Evolutionary conservation across 2,113 vertebrate species (phyloP).

Genomic region (Camelus dromedarius): DNA sequence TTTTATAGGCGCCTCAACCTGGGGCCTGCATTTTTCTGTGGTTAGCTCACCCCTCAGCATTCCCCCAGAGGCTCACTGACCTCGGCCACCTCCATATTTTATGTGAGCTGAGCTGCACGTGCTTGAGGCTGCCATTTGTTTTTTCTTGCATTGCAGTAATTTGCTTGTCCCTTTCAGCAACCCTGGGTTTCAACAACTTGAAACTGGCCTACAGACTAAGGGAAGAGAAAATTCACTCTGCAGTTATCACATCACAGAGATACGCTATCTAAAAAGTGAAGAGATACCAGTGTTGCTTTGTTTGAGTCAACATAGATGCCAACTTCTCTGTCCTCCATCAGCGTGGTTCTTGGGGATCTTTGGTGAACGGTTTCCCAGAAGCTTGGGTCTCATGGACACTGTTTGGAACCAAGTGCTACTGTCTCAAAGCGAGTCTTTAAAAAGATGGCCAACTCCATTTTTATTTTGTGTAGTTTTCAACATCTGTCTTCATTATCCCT

Average conservation of each 20-base stretch:
- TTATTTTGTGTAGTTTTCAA: neutral
- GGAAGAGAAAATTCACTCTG: neutral
- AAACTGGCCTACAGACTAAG: neutral
- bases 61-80: slow-evolving; percentile 81
- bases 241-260: neutral
- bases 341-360: neutral
- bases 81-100: slow-evolving; percentile 81
- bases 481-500: slow-evolving; percentile 39
- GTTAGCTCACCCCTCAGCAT: slow-evolving; percentile 78
- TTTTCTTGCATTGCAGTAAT: slow-evolving; percentile 84
- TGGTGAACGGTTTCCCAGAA: neutral
- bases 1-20: slow-evolving; percentile 75
- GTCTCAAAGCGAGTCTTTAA: slow-evolving; percentile 2
- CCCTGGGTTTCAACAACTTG: slow-evolving; percentile 61
- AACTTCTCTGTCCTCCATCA: neutral
- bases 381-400: neutral
- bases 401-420: neutral
- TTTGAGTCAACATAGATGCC: neutral
- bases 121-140: slow-evolving; percentile 78
- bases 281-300: neutral
- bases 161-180: slow-evolving; percentile 79
- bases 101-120: slow-evolving; percentile 60
- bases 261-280: neutral
- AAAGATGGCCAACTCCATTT: neutral
- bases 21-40: slow-evolving; percentile 81